Evolutionary conservation across 1,140 invertebrate species (phyloP).

Genomic region (Drosophila sturtevanti): DNA sequence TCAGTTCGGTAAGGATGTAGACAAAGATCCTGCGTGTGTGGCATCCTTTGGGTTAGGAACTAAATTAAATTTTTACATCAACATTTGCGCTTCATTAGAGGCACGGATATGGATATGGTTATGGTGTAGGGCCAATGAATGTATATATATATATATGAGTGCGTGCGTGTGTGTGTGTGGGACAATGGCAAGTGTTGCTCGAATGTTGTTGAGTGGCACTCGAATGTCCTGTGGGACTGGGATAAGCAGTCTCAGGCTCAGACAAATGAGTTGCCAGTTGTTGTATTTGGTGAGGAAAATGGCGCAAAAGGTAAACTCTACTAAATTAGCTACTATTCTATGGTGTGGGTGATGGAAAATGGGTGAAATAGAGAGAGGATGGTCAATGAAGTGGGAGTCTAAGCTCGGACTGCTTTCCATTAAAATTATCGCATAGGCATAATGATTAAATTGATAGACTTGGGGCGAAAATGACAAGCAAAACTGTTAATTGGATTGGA

Average conservation of each 20-base stretch:
- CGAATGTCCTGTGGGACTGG: conserved; percentile 41
- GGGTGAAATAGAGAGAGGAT: background rate
- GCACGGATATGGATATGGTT: conserved; percentile 29
- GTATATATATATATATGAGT: background rate
- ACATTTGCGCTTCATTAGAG: conserved; percentile 78
- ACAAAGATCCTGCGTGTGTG: conserved; percentile 49
- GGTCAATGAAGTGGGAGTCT: background rate
- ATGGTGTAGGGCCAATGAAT: background rate
- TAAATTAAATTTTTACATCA: conserved; percentile 81
- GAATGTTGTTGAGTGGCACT: conserved; percentile 31
- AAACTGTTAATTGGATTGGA: conserved; percentile 40
- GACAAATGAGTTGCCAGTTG: conserved; percentile 51
- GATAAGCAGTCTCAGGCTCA: conserved; percentile 35
- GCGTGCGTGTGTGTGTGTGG: conserved; percentile 23
- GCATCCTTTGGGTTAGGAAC: conserved; percentile 59
- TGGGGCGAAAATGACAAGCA: conserved; percentile 26
- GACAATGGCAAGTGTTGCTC: conserved; percentile 49
- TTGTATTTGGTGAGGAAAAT: conserved; percentile 49
- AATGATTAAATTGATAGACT: conserved; percentile 53
- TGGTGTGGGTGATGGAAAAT: background rate
- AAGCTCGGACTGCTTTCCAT: background rate
- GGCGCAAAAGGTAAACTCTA: conserved; percentile 45
- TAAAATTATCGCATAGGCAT: conserved; percentile 42
- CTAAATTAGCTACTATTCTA: conserved; percentile 39
- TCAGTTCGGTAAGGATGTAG: conserved; percentile 22